These are phyloP conservation scores for Cettia cetti DNA, from an alignment of 2,113 vertebrate genomes.

Conservation along the genomic window DNA sequence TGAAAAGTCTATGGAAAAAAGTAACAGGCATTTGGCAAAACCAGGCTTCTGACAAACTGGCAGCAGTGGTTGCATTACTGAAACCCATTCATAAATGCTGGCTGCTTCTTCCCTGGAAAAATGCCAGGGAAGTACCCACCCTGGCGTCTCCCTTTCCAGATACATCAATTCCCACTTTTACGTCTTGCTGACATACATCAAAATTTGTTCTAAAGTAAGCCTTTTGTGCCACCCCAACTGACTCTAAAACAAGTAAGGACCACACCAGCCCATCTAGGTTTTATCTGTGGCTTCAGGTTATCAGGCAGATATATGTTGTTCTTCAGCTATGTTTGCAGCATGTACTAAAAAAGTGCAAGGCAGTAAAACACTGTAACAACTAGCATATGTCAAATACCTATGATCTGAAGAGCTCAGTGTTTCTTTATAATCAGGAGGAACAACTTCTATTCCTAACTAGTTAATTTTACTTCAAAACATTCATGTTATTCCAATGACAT, in stretches of 20 bases:
- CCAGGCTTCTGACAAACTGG: constrained; percentile 13
- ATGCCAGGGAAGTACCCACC: neutral
- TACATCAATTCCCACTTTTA: neutral
- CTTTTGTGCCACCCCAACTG: neutral
- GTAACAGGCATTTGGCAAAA: constrained; percentile 25
- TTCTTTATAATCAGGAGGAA: neutral
- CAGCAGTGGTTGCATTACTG: neutral
- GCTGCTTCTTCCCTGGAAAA: neutral
- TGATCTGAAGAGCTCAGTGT: neutral
- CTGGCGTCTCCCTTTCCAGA: neutral
- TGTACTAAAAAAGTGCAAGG: neutral
- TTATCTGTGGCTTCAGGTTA: neutral
- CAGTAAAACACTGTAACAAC: neutral
- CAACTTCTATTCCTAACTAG: neutral
- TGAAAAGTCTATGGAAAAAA: constrained; percentile 6
- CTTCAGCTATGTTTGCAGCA: neutral
- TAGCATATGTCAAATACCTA: neutral
- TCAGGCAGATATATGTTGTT: neutral
- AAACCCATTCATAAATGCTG: constrained; percentile 27
- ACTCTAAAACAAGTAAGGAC: neutral
- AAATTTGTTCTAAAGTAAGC: neutral
- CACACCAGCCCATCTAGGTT: neutral
- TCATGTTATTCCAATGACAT: neutral
- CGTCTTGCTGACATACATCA: neutral
- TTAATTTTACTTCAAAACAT: neutral